Evolutionary conservation across 2,113 vertebrate genomes (phyloP), one percentile per base, ranked within the genome.

Genomic region (Penelope pileata): DNA sequence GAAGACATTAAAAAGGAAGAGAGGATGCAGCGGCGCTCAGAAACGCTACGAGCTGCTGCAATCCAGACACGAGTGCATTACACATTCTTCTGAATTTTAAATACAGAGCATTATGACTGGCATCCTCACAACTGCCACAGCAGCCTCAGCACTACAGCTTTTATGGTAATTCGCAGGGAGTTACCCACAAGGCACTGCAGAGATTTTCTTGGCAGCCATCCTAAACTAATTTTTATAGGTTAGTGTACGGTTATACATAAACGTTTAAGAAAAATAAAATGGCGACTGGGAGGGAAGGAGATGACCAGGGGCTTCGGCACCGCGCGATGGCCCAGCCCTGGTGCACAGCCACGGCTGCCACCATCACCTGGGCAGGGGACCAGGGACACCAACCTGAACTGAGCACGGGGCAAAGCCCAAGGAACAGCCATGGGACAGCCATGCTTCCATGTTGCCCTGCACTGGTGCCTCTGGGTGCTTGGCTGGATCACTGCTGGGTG

Each of bases 131-230:
- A 92, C 62, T 66, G 96, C 94, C 90, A 86, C 91, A 27, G n/a
- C 84, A 88, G 95, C 82, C 97, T 90, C 92, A 13, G 64, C 92
- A 86, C 96, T 89, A 36, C 79, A 66, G 97, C 97, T 97, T 96
- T 97, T 96, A 98, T 97, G 97, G 96, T 97, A 97, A 98, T 97
- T 95, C 93, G 43, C 94, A 79, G 96, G 89, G 97, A 98, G 97
- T 97, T 97, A 98, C 98, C 98, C 98, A 98, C 97, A 97, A 98
- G 97, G 97, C 97, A 96, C 32, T 68, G 96, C 97, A 97, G 94
- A 97, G 97, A 91, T 95, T 96, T 93, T 97, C 97, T 97, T 98
- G 98, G 97, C 98, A 97, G 70, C 59, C 86, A 82, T 97, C 98
- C 97, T 96, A 97, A 97, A 94, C 96, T 96, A 96, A 97, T 98